Percentiles rank a stretch among this genome's conserved stretches.
phyloP scores from a whole-genome alignment of 2,113 vertebrate genomes.

The Dicaeum eximium region DNA sequence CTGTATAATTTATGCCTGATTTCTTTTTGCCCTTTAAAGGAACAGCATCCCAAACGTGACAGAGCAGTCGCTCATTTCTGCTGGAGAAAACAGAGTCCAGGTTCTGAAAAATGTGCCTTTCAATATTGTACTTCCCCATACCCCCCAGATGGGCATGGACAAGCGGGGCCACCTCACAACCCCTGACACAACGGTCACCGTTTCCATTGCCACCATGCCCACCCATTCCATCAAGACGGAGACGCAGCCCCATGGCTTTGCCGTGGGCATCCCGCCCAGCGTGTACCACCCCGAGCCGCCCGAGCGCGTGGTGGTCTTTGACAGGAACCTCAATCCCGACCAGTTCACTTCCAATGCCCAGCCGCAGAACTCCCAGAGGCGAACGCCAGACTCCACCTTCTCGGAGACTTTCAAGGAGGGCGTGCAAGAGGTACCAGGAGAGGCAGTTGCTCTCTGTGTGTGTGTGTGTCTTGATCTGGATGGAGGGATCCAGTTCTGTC shows the following conservation, averaged over 20 bases:
- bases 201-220: slow-evolving; percentile 89
- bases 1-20: not conserved
- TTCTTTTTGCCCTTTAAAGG: slow-evolving; percentile 64
- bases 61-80: slow-evolving; percentile 75
- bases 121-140: slow-evolving; percentile 85
- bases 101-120: slow-evolving; percentile 91
- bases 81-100: slow-evolving; percentile 88
- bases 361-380: slow-evolving; percentile 80
- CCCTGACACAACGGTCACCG: slow-evolving; percentile 92
- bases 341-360: slow-evolving; percentile 84
- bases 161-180: slow-evolving; percentile 86
- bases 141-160: slow-evolving; percentile 82
- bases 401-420: slow-evolving; percentile 92
- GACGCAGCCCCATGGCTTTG: slow-evolving; percentile 80
- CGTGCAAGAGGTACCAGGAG: slow-evolving; percentile 84
- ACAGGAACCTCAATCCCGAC: slow-evolving; percentile 80
- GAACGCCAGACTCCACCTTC: slow-evolving; percentile 95
- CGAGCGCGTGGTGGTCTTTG: slow-evolving; percentile 78
- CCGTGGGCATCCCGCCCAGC: slow-evolving; percentile 80
- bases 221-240: slow-evolving; percentile 93
- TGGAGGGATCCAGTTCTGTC: slow-evolving; percentile 12
- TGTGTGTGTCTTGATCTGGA: not conserved
- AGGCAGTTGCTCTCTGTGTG: not conserved
- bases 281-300: slow-evolving; percentile 82
- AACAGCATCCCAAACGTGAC: slow-evolving; percentile 76